Evolutionary conservation across 2,888 invertebrate species (phyloP), one percentile per base, ranked within the genome.

Genomic region (Julus scanicus): DNA sequence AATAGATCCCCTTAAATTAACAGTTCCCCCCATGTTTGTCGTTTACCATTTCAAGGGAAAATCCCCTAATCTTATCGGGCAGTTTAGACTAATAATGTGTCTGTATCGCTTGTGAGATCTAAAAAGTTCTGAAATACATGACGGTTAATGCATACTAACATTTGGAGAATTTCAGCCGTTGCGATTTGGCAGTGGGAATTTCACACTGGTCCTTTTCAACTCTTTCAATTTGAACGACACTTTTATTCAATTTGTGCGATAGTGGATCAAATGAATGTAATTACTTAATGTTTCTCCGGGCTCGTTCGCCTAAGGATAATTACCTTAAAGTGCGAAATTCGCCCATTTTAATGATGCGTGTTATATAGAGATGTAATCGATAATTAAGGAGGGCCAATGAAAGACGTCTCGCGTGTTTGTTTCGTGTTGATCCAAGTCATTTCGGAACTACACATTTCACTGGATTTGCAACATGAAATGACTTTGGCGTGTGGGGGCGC

Each of bases 291-390:
- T 37, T 71, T 37, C 80, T 80, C 80, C 37, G 13, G 37, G 80
- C 29, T 29, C 80, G 13, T 80, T 80, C 80, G 80, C 80, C 11
- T 37, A 37, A 11, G 80, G 80, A 80, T 80, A 80, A 80, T 80
- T 80, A 80, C 15, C 80, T 29, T 29, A 80, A 71, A 71, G 80
- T 80, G 37, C 80, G 80, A 80, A 80, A 37, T 80, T 80, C 80
- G 80, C 80, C 80, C 80, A 80, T 80, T 80, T 80, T 80, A 80
- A 80, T 80, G 80, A 80, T 13, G 80, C 80, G 80, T 37, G 80
- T 4, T 80, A 80, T 37, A 80, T 37, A 37, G 37, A 37, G 80
- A 80, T 29, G 80, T 37, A 80, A 80, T 80, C 80, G 80, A 80
- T 80, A 80, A 80, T 80, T 80, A 80, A 80, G 80, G 80, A 29